Base-by-base conservation (phyloP, 2,797 vertebrate genomes). In the Anguilla anguilla region DNA sequence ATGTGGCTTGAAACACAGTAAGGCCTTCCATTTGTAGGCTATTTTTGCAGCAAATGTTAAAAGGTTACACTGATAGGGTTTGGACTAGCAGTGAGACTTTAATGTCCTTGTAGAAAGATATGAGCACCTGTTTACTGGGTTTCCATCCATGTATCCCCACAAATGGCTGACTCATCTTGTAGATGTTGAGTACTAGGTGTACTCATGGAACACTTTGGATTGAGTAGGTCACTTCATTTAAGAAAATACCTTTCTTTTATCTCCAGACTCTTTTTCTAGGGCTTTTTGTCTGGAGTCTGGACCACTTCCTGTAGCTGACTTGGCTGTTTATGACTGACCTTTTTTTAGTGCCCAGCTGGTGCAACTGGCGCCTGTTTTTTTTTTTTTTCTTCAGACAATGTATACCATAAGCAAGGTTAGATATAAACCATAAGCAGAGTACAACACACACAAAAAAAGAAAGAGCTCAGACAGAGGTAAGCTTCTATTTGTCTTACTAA, bases 401-500 rank as follows among this genome's bases (percentile, higher is more conserved):
- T 13, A 28, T 9, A 79, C 74, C 74, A 79, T 46, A 22, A 43
- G 35, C 39, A 43, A 43, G 4, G 15, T 79, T 79, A 6, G 3
- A 46, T 43, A 19, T 79, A 79, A 79, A 43, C 35, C 74, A 74
- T 22, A 46, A 19, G 15, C 31, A 46, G 74, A n/a, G 72, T 17
- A 15, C 6, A n/a, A n/a, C 5, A 69, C n/a, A 13, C 6, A 11
- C 1, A 15, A n/a, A 55, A 83, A 84, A n/a, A 83, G 19, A 85
- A 2, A 17, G 31, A 64, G 19, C 57, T 85, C 10, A 55, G 22
- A 22, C 10, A 55, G 22, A 22, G 55, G 84, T 85, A 64, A 59
- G 43, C 39, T 85, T 85, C 84, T 46, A 67, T 85, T 85, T 85
- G 84, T 85, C 84, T 67, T 85, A 61, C 59, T 85, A 64, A 85